A percentile compares a stretch with the other conserved stretches of the same genome.
phyloP scores from a whole-genome alignment of 2,888 invertebrate genomes.

The Thecocarcelia acutangulata region DNA sequence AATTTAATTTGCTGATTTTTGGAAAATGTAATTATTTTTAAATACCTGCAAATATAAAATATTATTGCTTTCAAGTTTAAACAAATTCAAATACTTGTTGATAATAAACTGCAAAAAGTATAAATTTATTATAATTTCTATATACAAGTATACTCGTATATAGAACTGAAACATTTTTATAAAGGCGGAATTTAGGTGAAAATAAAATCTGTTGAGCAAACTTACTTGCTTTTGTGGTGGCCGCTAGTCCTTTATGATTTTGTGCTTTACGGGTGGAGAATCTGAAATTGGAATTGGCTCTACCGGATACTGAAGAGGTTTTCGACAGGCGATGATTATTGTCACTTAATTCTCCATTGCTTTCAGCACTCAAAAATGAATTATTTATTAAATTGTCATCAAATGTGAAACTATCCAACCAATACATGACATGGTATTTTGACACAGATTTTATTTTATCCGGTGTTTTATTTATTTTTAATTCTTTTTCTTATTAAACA shows the following conservation, averaged over 20 bases:
- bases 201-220: conserved; percentile 66
- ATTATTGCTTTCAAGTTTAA: not conserved
- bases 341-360: conserved; percentile 77
- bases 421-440: conserved; percentile 78
- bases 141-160: too few species aligned
- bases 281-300: conserved; percentile 48
- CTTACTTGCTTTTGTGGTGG: conserved; percentile 77
- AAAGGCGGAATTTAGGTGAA: not conserved
- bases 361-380: conserved; percentile 77
- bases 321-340: conserved; percentile 74
- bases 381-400: conserved; percentile 80
- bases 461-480: not conserved
- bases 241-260: conserved; percentile 57
- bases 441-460: conserved; percentile 1
- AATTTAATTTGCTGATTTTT: not conserved
- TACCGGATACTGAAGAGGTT: conserved; percentile 33
- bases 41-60: not conserved
- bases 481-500: conserved; percentile 4
- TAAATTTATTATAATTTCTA: too few species aligned
- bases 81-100: conserved; percentile 52
- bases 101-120: conserved; percentile 28
- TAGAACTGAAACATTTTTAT: too few species aligned
- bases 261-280: conserved; percentile 64
- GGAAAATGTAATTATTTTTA: not conserved
- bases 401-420: conserved; percentile 79